These are phyloP conservation scores for Tetramorium parvispinum DNA, from an alignment of 1,140 invertebrate species.

Conservation along the genomic window DNA sequence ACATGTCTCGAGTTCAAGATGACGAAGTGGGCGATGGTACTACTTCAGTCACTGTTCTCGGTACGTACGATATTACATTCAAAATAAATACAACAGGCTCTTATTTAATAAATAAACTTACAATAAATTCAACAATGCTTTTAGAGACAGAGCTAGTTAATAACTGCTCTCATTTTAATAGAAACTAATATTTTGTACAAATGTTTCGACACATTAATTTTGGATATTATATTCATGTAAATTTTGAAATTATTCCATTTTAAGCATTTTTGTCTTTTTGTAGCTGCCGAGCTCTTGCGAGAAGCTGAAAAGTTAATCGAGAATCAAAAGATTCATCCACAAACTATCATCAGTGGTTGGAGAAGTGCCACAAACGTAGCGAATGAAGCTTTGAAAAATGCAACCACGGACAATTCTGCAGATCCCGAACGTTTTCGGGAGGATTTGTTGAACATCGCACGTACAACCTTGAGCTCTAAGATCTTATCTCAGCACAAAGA, in stretches of 20 bases:
- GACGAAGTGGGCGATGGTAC: slow-evolving; percentile 99
- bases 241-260: slow-evolving; percentile 28
- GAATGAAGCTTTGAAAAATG: slow-evolving; percentile 91
- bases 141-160: too few relatives aligned
- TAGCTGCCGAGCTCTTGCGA: slow-evolving; percentile 96
- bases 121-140: too few relatives aligned
- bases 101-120: too few relatives aligned
- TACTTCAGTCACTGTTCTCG: slow-evolving; percentile 98
- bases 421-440: slow-evolving; percentile 92
- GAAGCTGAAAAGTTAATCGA: slow-evolving; percentile 98
- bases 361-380: slow-evolving; percentile 94
- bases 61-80: slow-evolving; percentile 81
- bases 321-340: slow-evolving; percentile 97
- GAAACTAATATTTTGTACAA: too few relatives aligned
- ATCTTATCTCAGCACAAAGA: slow-evolving; percentile 99
- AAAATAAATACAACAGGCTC: too few relatives aligned
- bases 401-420: slow-evolving; percentile 93
- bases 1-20: slow-evolving; percentile 99
- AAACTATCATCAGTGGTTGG: slow-evolving; percentile 99
- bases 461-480: slow-evolving; percentile 99
- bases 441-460: slow-evolving; percentile 98
- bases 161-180: too few relatives aligned
- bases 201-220: too few relatives aligned
- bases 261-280: slow-evolving; percentile 34
- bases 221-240: not conserved